Evolutionary conservation across 2,797 vertebrate species (phyloP).

Genomic region (Euphonia xanthogaster): DNA sequence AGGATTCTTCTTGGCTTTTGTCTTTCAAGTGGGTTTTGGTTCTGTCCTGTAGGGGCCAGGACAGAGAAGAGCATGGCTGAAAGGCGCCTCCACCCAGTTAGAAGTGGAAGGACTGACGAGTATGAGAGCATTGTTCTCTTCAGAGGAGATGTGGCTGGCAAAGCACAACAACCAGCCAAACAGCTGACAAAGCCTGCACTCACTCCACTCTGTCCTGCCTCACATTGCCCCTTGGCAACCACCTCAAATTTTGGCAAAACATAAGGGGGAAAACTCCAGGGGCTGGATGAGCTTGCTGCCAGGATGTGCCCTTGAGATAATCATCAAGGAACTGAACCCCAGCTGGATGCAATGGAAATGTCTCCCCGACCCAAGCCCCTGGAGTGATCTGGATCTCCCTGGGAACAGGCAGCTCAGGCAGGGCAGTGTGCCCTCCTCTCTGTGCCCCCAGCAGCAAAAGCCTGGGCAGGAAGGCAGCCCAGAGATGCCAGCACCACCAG

Average conservation of each 20-base stretch:
- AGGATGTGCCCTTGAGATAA: neutral
- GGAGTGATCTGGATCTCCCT: neutral
- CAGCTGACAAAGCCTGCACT: neutral
- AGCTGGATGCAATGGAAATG: neutral
- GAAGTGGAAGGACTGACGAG: neutral
- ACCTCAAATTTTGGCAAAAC: neutral
- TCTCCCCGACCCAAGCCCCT: neutral
- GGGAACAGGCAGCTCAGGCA: neutral
- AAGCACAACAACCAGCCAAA: neutral
- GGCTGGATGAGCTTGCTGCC: rapidly evolving
- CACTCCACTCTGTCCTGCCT: neutral
- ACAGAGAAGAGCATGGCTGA: neutral
- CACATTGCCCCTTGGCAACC: neutral
- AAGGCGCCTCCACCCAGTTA: neutral
- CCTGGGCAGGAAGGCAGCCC: neutral
- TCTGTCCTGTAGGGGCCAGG: neutral
- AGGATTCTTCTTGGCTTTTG: neutral
- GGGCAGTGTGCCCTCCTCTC: neutral
- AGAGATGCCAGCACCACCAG: neutral
- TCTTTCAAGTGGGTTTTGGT: neutral
- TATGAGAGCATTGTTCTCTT: neutral
- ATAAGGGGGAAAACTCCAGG: neutral
- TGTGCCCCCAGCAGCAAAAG: rapidly evolving
- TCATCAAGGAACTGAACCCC: neutral
- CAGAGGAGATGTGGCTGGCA: neutral